Evolutionary conservation across 2,888 invertebrate genomes (phyloP).

Genomic region (Idaea biselata): DNA sequence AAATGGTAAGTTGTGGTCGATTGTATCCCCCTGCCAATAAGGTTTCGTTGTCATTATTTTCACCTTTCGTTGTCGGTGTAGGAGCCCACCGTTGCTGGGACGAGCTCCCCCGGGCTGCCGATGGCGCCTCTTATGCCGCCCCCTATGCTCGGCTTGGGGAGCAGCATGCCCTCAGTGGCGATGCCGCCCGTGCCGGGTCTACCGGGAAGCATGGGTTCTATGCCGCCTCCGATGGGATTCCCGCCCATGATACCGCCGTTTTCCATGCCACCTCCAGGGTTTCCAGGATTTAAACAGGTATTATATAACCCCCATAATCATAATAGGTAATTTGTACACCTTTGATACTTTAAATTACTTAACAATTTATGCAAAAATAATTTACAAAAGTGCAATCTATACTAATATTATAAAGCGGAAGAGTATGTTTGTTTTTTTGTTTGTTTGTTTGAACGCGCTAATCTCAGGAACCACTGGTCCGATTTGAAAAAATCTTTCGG

Average conservation of each 20-base stretch:
- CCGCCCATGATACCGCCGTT: constrained; percentile 86
- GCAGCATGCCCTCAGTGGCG: constrained; percentile 73
- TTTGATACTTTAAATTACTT: too few relatives aligned
- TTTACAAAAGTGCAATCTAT: too few relatives aligned
- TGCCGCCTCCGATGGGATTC: constrained; percentile 76
- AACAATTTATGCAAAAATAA: too few relatives aligned
- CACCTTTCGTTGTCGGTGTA: constrained; percentile 27
- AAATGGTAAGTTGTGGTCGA: background rate
- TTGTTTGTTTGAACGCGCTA: too few relatives aligned
- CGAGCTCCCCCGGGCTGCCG: constrained; percentile 61
- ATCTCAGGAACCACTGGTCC: too few relatives aligned
- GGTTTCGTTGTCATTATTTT: constrained; percentile 3
- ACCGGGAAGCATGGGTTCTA: constrained; percentile 63
- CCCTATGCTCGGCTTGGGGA: constrained; percentile 69
- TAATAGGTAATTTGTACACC: too few relatives aligned
- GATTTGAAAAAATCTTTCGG: too few relatives aligned
- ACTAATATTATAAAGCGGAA: too few relatives aligned
- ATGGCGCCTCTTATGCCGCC: constrained; percentile 61
- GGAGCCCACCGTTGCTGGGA: constrained; percentile 62
- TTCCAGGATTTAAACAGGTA: constrained; percentile 75
- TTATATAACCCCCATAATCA: too few relatives aligned
- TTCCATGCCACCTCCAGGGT: constrained; percentile 90
- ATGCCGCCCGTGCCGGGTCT: constrained; percentile 76
- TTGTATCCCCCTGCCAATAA: too few relatives aligned
- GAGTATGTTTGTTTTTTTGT: too few relatives aligned